Evolutionary conservation across 1,140 invertebrate genomes (phyloP), one percentile per base, ranked within the genome.

Genomic region (Drosophila oshimai): DNA sequence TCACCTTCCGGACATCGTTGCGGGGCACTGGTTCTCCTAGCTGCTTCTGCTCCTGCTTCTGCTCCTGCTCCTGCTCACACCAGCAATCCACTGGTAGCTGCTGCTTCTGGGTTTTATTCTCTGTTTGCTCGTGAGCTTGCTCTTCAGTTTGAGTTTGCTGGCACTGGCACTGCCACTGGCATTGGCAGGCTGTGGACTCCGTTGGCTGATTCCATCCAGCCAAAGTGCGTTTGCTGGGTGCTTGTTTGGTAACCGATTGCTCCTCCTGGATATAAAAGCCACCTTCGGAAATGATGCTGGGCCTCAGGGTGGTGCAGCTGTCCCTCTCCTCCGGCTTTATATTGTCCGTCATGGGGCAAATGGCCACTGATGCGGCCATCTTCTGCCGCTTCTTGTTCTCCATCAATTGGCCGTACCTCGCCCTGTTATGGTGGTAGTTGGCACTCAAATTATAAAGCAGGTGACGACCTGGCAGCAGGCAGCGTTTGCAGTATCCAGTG

Each of bases 401-500:
- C 6, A n/a, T 18, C 12, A 15, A 9, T 0, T 9, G 9, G 2
- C 6, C 22, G 6, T 6, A 26, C 6, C 31, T 20, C 18, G 13
- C 18, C 15, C 12, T 31, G 6, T 28, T 22, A 0, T 26, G 28
- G 0, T 37, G 51, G 6, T 47, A 33, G 3, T 13, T 37, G 3
- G 10, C 42, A 17, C 29, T 42, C 2, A 76, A 26, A 12, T 76
- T 74, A 46, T 86, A 87, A 0, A 86, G 67, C 29, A 84, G 24
- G 24, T 86, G 55, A 0, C 64, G 79, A 0, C 79, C 64, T 0
- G 70, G 46, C 0, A 33, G 13, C 0, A 47, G 3, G 2, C 15
- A 44, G 3, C 80, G 74, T 24, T 55, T 75, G 31, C 55, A 75
- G 9, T 67, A 7, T 2, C 55, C 26, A 0, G 46, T 29, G 13